Conservation (phyloP, 2,888 invertebrate genomes). For the Entomobrya multifasciata region DNA sequence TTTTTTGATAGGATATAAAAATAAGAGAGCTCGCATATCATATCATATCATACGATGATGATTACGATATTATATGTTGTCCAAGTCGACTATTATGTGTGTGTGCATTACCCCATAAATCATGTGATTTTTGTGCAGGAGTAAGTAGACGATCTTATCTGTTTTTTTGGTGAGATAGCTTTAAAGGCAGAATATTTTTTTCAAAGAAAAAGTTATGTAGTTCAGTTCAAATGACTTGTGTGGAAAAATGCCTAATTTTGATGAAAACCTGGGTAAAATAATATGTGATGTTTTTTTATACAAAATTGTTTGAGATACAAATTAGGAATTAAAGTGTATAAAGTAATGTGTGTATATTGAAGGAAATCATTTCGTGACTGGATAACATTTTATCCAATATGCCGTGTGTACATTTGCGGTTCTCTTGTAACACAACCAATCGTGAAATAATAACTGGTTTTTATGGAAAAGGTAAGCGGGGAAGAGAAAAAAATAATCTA, state of each 20-base stretch:
- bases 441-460: constrained; percentile 63
- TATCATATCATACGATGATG: constrained; percentile 5
- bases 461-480: constrained; percentile 41
- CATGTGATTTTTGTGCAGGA: constrained; percentile 57
- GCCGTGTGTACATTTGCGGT: too few relatives aligned
- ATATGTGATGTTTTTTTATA: too few relatives aligned
- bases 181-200: too few relatives aligned
- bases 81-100: not conserved
- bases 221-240: too few relatives aligned
- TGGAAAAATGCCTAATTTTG: constrained; percentile 48
- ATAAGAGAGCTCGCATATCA: too few relatives aligned
- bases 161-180: too few relatives aligned
- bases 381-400: constrained; percentile 60
- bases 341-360: not conserved
- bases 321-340: constrained; percentile 54
- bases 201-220: too few relatives aligned
- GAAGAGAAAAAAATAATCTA: not conserved
- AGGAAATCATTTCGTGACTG: constrained; percentile 63
- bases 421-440: constrained; percentile 36
- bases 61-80: not conserved
- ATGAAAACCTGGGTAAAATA: too few relatives aligned
- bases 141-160: constrained; percentile 58
- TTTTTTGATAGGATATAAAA: too few relatives aligned
- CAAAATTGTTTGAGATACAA: constrained; percentile 51
- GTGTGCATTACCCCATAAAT: constrained; percentile 65